phyloP scores from a whole-genome alignment of 1,140 invertebrate genomes.

The Aphis gossypii region DNA sequence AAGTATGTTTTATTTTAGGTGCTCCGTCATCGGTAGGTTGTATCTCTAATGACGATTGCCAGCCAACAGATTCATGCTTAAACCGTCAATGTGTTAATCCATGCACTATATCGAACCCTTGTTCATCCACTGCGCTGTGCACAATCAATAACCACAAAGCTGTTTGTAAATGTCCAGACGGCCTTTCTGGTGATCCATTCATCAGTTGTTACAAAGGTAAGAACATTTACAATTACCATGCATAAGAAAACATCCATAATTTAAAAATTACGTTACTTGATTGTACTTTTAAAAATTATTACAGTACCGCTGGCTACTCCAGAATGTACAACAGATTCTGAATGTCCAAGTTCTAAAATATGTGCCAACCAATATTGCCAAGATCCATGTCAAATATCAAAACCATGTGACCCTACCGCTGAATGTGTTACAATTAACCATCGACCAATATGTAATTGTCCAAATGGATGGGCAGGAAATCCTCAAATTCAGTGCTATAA shows the following conservation, averaged over 20 bases:
- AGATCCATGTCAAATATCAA: slow-evolving; percentile 77
- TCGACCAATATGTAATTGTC: slow-evolving; percentile 81
- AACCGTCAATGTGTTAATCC: slow-evolving; percentile 79
- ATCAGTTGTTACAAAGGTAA: slow-evolving; percentile 78
- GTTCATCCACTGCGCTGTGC: slow-evolving; percentile 81
- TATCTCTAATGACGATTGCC: slow-evolving; percentile 75
- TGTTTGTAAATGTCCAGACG: slow-evolving; percentile 77
- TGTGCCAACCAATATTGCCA: slow-evolving; percentile 81
- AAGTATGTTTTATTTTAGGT: slow-evolving; percentile 63
- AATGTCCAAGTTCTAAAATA: slow-evolving; percentile 78
- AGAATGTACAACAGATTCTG: slow-evolving; percentile 75
- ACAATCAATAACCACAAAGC: slow-evolving; percentile 77
- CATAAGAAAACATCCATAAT: neutral
- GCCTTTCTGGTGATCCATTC: slow-evolving; percentile 80
- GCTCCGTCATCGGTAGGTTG: slow-evolving; percentile 70
- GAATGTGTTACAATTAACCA: slow-evolving; percentile 77
- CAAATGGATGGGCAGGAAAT: slow-evolving; percentile 84
- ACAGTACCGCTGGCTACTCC: slow-evolving; percentile 67
- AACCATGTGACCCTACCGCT: slow-evolving; percentile 81
- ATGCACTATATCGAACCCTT: slow-evolving; percentile 77
- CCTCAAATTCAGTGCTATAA: slow-evolving; percentile 85
- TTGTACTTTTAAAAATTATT: slow-evolving; percentile 57
- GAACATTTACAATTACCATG: neutral
- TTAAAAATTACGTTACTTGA: neutral
- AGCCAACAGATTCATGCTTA: slow-evolving; percentile 75